Evolutionary conservation across 2,888 invertebrate species (phyloP).

Genomic region (Ypsolopha sequella): DNA sequence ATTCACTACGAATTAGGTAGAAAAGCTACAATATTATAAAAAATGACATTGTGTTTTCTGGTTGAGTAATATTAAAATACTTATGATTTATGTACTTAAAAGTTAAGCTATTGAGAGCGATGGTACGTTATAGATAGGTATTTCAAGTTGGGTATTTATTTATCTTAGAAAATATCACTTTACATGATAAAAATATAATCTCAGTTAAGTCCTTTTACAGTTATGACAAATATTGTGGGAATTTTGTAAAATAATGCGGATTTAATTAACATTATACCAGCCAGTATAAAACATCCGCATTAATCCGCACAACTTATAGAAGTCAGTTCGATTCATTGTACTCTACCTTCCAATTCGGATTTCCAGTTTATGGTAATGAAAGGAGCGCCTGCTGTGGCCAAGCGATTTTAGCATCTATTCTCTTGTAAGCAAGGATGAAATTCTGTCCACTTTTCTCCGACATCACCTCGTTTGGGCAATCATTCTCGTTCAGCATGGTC

Average conservation of each 20-base stretch:
- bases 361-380: conserved; percentile 43
- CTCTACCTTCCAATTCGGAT: no score
- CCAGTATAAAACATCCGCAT: no score
- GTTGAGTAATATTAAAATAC: conserved; percentile 50
- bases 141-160: conserved; percentile 35
- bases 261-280: no score
- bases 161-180: conserved; percentile 63
- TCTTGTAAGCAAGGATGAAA: conserved; percentile 94
- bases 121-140: conserved; percentile 16
- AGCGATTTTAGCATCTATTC: conserved; percentile 96
- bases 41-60: conserved; percentile 9
- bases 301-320: no score
- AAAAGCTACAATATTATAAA: conserved; percentile 55
- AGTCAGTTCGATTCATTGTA: no score
- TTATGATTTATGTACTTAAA: conserved; percentile 38
- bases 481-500: conserved; percentile 88
- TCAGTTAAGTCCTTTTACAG: background rate
- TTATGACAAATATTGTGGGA: background rate
- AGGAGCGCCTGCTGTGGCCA: conserved; percentile 82
- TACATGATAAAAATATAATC: conserved; percentile 48
- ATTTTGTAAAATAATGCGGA: background rate
- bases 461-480: conserved; percentile 91
- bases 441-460: conserved; percentile 80
- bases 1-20: conserved; percentile 34
- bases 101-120: conserved; percentile 28